Percentiles rank a stretch among this genome's conserved stretches.
Conservation (phyloP, 2,888 invertebrate species). For the Tolmerus cingulatus region DNA sequence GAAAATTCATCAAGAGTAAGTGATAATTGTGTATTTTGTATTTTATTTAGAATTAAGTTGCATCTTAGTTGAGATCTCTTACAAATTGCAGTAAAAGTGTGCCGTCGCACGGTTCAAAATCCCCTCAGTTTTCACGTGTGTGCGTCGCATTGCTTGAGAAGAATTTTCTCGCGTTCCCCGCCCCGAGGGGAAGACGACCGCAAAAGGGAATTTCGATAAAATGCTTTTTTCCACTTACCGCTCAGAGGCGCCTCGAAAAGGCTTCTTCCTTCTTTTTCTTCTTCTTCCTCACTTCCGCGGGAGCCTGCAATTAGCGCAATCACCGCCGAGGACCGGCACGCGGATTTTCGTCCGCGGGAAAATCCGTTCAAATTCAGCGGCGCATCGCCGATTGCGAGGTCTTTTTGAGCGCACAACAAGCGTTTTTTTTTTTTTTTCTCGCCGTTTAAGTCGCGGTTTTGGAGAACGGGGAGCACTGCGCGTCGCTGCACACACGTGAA, state of each 20-base stretch:
- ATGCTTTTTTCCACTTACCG: neutral
- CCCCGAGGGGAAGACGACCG: neutral
- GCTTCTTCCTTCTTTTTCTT: neutral
- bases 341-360: neutral
- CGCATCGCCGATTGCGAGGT: neutral
- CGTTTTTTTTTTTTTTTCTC: neutral
- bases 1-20: conserved; percentile 42
- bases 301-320: neutral
- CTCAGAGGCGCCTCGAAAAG: neutral
- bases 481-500: neutral
- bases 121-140: neutral
- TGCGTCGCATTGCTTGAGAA: neutral
- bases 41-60: neutral
- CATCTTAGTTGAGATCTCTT: neutral
- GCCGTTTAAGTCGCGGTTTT: neutral
- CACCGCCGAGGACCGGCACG: neutral
- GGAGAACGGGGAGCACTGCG: neutral
- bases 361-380: neutral
- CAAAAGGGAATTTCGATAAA: neutral
- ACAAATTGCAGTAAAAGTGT: neutral
- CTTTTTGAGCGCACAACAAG: neutral
- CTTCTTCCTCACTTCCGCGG: neutral
- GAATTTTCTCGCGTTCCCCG: neutral
- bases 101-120: neutral
- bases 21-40: neutral